Evolutionary conservation across 2,797 vertebrate species (phyloP).

Genomic region (Aratinga solstitialis): DNA sequence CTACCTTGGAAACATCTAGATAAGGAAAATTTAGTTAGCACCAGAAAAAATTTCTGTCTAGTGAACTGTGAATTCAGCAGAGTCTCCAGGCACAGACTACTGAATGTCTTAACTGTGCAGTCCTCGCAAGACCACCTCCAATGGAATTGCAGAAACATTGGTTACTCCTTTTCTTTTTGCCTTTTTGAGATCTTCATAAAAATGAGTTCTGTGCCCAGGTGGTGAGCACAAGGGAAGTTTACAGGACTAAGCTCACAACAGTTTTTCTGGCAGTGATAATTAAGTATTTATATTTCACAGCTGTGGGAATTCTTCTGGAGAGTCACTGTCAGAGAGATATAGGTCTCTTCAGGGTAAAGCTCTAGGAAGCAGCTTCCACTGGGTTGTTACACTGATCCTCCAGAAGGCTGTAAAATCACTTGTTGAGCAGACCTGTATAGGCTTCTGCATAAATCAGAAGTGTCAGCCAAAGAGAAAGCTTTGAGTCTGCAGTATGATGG

Average conservation of each 20-base stretch:
- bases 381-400: neutral
- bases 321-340: neutral
- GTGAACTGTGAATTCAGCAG: neutral
- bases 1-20: neutral
- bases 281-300: neutral
- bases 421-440: neutral
- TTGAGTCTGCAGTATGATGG: neutral
- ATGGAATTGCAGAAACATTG: neutral
- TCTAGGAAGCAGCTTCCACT: neutral
- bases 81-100: neutral
- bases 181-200: neutral
- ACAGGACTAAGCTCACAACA: neutral
- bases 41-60: neutral
- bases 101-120: neutral
- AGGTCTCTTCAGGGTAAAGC: neutral
- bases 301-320: neutral
- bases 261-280: neutral
- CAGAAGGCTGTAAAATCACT: neutral
- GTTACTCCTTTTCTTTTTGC: neutral
- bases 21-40: neutral
- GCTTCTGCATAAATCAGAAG: neutral
- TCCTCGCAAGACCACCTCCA: neutral
- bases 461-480: neutral
- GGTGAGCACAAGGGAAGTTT: neutral
- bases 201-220: neutral